These are phyloP conservation scores for Agraylea sexmaculata DNA, from an alignment of 1,140 invertebrate species.

Conservation along the genomic window DNA sequence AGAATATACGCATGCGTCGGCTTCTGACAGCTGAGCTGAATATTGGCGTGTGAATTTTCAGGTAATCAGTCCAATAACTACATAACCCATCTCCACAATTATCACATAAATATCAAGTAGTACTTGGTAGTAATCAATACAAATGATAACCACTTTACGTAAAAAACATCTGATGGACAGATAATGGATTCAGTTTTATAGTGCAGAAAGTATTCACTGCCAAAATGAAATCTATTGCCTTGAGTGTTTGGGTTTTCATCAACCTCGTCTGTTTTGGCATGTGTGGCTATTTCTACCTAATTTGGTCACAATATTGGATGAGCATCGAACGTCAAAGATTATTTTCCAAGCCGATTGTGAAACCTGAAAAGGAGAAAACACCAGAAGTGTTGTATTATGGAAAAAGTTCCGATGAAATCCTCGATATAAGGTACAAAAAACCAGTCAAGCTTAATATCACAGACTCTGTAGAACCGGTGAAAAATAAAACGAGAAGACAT, in stretches of 20 bases:
- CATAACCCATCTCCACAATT: too few species aligned
- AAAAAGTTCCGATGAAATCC: slow-evolving; percentile 18
- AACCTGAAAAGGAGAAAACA: slow-evolving; percentile 24
- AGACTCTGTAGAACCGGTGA: slow-evolving; percentile 23
- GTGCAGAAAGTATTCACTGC: not conserved
- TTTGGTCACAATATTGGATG: slow-evolving; percentile 60
- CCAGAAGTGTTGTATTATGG: slow-evolving; percentile 26
- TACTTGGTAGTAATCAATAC: too few species aligned
- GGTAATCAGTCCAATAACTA: too few species aligned
- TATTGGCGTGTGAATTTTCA: too few species aligned
- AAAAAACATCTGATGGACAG: too few species aligned
- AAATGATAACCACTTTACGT: too few species aligned
- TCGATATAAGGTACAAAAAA: slow-evolving; percentile 8
- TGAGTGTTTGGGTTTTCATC: slow-evolving; percentile 58
- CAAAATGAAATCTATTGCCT: slow-evolving; percentile 48
- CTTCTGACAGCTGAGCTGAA: too few species aligned
- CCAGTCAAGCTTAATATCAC: slow-evolving; percentile 10
- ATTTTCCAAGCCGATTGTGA: slow-evolving; percentile 30
- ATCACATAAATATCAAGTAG: too few species aligned
- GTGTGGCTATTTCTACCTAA: slow-evolving; percentile 56
- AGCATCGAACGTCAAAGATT: slow-evolving; percentile 40
- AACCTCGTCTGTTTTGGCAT: slow-evolving; percentile 57
- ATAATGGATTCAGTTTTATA: too few species aligned
- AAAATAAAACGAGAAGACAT: slow-evolving; percentile 16
- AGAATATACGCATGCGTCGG: too few species aligned